These are phyloP conservation scores for Parapristionchus giblindavisi DNA, from an alignment of 2,888 invertebrate species.

Conservation along the genomic window DNA sequence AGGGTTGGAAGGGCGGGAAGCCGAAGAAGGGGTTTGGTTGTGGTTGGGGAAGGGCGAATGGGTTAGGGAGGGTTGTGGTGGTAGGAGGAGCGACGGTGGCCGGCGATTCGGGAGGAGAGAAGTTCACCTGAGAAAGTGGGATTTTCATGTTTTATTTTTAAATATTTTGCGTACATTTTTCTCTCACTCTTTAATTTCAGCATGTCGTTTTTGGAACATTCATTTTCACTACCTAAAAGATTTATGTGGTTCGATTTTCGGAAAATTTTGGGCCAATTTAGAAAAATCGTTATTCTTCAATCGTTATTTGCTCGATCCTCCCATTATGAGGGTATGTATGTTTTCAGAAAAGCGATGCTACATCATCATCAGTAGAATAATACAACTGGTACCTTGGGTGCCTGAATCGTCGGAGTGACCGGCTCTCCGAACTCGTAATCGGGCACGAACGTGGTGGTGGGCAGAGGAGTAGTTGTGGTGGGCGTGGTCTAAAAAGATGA, in stretches of 20 bases:
- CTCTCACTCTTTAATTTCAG: too few species aligned
- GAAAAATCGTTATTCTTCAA: too few species aligned
- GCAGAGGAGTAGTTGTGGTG: conserved; percentile 20
- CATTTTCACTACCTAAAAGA: too few species aligned
- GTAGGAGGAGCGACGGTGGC: neutral
- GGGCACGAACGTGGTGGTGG: conserved; percentile 5
- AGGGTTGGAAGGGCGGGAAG: conserved; percentile 26
- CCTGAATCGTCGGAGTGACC: neutral
- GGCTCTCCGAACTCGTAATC: conserved; percentile 27
- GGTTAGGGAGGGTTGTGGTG: conserved; percentile 4
- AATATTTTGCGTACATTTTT: too few species aligned
- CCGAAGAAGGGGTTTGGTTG: conserved; percentile 1
- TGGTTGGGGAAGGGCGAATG: conserved; percentile 25
- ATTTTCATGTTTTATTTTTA: too few species aligned
- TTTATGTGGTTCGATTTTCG: too few species aligned
- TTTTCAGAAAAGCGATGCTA: too few species aligned
- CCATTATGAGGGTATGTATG: too few species aligned
- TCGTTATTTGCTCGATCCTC: too few species aligned
- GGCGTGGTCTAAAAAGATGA: neutral
- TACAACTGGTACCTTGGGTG: conserved; percentile 2
- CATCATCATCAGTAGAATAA: too few species aligned
- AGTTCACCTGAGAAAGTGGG: conserved; percentile 37
- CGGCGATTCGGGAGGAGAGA: conserved; percentile 43
- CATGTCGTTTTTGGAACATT: too few species aligned
- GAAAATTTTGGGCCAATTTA: too few species aligned